Evolutionary conservation across 2,113 vertebrate species (phyloP), one percentile per base, ranked within the genome.

Genomic region (Heteronetta atricapilla): DNA sequence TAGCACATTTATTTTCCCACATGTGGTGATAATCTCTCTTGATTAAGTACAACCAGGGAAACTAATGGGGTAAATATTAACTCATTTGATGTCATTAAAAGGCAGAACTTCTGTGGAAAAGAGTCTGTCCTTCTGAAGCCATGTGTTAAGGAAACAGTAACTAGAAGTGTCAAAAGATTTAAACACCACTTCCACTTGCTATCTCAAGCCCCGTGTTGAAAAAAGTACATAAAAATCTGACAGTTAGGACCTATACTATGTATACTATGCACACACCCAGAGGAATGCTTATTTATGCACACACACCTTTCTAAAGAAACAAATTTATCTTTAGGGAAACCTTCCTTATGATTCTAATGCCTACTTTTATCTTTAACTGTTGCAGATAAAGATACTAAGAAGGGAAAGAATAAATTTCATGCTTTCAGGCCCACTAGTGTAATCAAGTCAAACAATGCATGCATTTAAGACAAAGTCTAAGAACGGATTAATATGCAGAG

Each of bases 401-500:
- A 11, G 4, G 15, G 0, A 0, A 93, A 73, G 34, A 64, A 5
- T 28, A 82, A 36, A 10, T 75, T 90, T 94, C 48, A 22, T 29
- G 40, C 68, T 95, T 93, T 88, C 82, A 88, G 33, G 59, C 26
- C 11, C 44, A 83, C 82, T 81, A 81, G 25, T n/a, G 33, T 79
- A 90, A 91, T 78, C 67, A 77, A 88, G 53, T 44, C 69, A 95
- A 81, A 79, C 73, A 86, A 74, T 33, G 40, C 63, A 75, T 48
- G 83, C 18, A 63, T 93, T 67, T 48, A 64, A 96, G 88, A n/a
- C 42, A 63, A 80, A 15, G 52, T 23, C 11, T 93, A 86, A 89
- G 84, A 96, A 81, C 85, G 14, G 67, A 79, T 86, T 82, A 85
- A 89, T 73, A 86, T 73, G 58, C 34, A 77, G 80, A 95, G 52